These are phyloP conservation scores for Numida meleagris DNA, from an alignment of 2,113 vertebrate species.

Conservation along the genomic window DNA sequence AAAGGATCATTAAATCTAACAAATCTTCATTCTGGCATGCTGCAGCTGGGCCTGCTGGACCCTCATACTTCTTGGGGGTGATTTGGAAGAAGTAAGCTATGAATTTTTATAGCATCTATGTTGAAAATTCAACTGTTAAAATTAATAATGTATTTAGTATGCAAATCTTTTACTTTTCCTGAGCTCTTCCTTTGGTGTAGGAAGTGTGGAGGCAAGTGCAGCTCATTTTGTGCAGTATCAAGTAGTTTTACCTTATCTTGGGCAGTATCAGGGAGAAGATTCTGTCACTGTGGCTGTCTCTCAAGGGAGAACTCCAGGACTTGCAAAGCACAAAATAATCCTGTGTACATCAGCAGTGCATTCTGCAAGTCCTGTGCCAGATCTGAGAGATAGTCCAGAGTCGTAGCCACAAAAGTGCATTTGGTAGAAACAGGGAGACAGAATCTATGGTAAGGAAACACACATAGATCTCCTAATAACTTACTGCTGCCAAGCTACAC, in stretches of 20 bases:
- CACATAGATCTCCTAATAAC: neutral
- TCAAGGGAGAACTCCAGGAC: neutral
- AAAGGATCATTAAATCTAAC: neutral
- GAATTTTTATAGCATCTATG: neutral
- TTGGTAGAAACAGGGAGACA: neutral
- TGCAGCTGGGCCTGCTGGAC: neutral
- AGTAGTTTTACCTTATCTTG: neutral
- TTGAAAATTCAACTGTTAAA: neutral
- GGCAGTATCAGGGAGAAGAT: neutral
- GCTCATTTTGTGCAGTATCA: neutral
- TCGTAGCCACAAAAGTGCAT: neutral
- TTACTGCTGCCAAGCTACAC: neutral
- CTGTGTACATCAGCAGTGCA: neutral
- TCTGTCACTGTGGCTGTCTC: neutral
- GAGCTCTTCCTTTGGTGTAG: neutral
- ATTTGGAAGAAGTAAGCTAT: neutral
- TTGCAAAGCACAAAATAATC: neutral
- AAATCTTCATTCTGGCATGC: neutral
- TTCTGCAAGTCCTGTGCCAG: neutral
- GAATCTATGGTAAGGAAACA: neutral
- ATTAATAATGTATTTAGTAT: neutral
- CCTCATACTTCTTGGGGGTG: neutral
- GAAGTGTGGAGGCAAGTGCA: neutral
- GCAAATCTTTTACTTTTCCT: neutral
- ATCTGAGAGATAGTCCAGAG: neutral